Evolutionary conservation across 2,113 vertebrate species (phyloP).

Genomic region (Phycodurus eques): DNA sequence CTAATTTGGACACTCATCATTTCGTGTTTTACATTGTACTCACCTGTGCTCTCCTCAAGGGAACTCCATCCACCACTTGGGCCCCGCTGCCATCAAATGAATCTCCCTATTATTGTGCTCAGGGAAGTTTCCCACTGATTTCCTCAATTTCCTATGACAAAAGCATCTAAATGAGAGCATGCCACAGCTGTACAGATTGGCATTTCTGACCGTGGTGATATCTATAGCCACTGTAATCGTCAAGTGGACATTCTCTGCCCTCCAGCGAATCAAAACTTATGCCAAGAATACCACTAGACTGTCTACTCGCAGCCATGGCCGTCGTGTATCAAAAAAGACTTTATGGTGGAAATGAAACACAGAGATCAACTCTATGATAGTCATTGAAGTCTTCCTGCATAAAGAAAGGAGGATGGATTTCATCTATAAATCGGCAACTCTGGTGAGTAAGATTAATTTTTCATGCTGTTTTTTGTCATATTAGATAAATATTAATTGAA

Average conservation of each 20-base stretch:
- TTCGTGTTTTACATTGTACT: no score
- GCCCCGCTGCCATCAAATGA: no score
- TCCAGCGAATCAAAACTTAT: conserved; percentile 3
- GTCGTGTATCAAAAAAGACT: conserved; percentile 6
- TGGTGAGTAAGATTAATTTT: background rate
- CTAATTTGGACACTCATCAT: no score
- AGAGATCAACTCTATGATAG: conserved; percentile 14
- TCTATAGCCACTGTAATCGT: background rate
- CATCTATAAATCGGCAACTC: conserved; percentile 11
- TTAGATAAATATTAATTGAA: no score
- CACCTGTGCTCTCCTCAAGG: no score
- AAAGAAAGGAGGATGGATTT: conserved; percentile 35
- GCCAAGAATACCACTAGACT: background rate
- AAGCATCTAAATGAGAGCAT: conserved; percentile 11
- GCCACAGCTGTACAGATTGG: conserved; percentile 4
- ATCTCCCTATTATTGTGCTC: background rate
- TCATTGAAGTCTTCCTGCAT: conserved; percentile 16
- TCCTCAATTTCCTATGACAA: background rate
- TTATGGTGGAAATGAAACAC: conserved; percentile 20
- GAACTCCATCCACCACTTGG: no score
- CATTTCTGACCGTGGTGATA: conserved; percentile 3
- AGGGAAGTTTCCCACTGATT: background rate
- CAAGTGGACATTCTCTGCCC: background rate
- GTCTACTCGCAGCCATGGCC: conserved; percentile 4
- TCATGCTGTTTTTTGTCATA: no score